phyloP scores from a whole-genome alignment of 2,113 vertebrate species.

The Phylloscopus trochiloides region DNA sequence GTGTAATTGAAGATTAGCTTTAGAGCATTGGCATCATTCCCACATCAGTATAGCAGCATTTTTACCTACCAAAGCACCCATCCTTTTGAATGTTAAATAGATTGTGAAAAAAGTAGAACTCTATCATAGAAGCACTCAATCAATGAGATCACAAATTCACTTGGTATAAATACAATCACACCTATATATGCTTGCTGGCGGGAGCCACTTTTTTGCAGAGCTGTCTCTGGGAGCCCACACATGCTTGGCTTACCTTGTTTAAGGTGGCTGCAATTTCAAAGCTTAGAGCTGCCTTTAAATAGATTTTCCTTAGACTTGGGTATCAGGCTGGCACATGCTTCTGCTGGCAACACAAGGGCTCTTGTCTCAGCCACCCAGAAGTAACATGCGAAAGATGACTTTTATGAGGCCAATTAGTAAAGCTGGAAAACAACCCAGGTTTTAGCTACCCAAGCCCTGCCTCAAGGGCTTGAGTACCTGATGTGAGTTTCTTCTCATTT shows the following conservation, averaged over 20 bases:
- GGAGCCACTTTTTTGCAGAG: background rate
- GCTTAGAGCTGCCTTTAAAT: background rate
- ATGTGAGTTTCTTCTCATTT: accelerated
- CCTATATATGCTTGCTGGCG: background rate
- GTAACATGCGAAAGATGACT: background rate
- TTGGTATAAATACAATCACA: background rate
- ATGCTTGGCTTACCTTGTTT: background rate
- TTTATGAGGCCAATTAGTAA: background rate
- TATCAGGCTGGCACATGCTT: background rate
- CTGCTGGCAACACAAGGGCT: background rate
- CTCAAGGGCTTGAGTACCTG: background rate
- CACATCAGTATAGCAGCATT: background rate
- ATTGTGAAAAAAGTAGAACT: background rate
- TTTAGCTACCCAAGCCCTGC: background rate
- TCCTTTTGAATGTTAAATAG: background rate
- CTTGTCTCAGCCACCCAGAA: background rate
- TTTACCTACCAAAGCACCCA: background rate
- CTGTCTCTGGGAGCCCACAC: background rate
- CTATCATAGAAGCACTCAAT: background rate
- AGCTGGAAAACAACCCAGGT: background rate
- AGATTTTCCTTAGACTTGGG: background rate
- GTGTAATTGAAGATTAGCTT: background rate
- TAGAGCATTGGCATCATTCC: background rate
- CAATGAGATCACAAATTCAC: background rate
- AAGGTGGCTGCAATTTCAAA: background rate